These are phyloP conservation scores for Magallana angulata DNA, from an alignment of 1,140 invertebrate species.

Conservation along the genomic window DNA sequence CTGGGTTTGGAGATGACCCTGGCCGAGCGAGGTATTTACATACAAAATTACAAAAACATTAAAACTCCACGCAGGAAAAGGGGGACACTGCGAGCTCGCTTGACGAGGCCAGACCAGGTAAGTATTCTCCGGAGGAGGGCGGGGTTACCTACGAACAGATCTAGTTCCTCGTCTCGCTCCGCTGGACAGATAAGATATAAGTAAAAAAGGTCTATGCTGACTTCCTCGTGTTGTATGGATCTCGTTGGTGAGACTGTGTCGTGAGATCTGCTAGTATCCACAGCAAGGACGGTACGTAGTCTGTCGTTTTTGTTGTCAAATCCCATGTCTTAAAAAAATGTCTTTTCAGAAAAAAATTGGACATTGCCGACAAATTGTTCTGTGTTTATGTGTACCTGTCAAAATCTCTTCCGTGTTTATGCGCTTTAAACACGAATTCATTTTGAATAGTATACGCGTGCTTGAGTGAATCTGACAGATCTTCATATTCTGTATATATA, in stretches of 20 bases:
- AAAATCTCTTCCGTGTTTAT: constrained; percentile 13
- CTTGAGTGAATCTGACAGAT: background rate
- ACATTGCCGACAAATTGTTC: no score
- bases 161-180: background rate
- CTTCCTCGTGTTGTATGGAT: background rate
- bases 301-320: no score
- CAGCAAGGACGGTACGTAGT: no score
- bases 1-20: background rate
- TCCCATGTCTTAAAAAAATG: no score
- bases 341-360: no score
- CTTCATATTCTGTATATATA: no score
- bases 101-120: background rate
- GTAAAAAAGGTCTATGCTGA: constrained; percentile 2
- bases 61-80: background rate
- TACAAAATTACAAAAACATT: background rate
- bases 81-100: background rate
- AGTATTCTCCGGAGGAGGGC: constrained; percentile 18
- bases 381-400: background rate
- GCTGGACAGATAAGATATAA: constrained; percentile 6
- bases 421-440: constrained; percentile 13
- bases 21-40: background rate
- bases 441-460: background rate
- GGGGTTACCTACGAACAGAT: background rate
- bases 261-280: no score
- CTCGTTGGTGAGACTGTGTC: no score